Evolutionary conservation across 1,140 invertebrate genomes (phyloP).

Genomic region (Drosophila neocordata): DNA sequence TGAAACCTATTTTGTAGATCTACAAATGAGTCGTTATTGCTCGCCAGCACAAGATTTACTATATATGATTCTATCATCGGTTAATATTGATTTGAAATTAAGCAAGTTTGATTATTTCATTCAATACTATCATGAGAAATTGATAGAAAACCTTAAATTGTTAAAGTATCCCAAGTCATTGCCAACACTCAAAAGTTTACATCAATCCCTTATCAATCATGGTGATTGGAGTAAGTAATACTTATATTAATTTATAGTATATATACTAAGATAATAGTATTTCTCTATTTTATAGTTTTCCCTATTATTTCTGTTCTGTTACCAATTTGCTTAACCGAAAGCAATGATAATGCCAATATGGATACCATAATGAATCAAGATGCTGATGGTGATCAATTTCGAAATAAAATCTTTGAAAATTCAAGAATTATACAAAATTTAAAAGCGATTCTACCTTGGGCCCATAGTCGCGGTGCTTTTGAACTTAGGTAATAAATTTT

Average conservation of each 20-base stretch:
- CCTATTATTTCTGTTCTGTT: slow-evolving; percentile 46
- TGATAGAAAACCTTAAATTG: slow-evolving; percentile 54
- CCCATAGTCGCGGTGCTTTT: slow-evolving; percentile 58
- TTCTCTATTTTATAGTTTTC: slow-evolving; percentile 36
- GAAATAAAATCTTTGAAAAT: slow-evolving; percentile 49
- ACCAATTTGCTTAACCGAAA: slow-evolving; percentile 53
- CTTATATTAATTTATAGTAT: background rate
- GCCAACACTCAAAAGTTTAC: slow-evolving; percentile 49
- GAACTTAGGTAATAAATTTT: slow-evolving; percentile 28
- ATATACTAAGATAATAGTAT: background rate
- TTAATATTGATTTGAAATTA: slow-evolving; percentile 54
- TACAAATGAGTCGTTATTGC: slow-evolving; percentile 70
- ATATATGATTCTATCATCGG: slow-evolving; percentile 66
- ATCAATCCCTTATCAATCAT: slow-evolving; percentile 45
- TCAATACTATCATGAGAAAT: slow-evolving; percentile 58
- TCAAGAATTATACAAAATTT: slow-evolving; percentile 36
- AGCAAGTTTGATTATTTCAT: slow-evolving; percentile 65
- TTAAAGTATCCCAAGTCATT: slow-evolving; percentile 53
- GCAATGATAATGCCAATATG: slow-evolving; percentile 57
- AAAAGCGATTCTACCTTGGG: slow-evolving; percentile 64
- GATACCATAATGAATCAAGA: slow-evolving; percentile 55
- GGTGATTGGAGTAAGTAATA: slow-evolving; percentile 62
- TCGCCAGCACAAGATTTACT: slow-evolving; percentile 67
- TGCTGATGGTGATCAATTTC: slow-evolving; percentile 39
- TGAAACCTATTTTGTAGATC: slow-evolving; percentile 63